A percentile compares a stretch with the other conserved stretches of the same genome.
Conservation (phyloP, 2,113 vertebrate genomes). For the Mormoops blainvillei region DNA sequence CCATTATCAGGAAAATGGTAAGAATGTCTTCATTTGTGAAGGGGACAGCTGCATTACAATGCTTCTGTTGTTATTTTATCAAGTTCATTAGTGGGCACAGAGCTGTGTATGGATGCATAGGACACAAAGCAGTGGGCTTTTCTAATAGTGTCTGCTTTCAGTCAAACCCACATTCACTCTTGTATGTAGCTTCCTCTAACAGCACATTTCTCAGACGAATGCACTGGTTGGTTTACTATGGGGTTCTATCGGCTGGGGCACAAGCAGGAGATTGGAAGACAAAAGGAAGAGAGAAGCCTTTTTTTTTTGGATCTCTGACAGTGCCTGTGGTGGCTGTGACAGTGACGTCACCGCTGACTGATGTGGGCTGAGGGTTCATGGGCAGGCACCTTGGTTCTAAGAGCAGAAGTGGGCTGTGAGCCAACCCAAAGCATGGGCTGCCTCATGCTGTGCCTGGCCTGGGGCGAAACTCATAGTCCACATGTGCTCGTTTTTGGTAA, state of each 20-base stretch:
- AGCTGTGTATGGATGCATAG: background rate
- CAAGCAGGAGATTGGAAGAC: background rate
- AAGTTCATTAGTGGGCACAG: background rate
- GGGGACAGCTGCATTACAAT: background rate
- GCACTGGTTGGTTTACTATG: background rate
- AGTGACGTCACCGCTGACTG: background rate
- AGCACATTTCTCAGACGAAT: background rate
- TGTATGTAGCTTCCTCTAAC: background rate
- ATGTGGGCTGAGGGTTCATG: background rate
- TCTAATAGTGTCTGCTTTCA: rapidly evolving
- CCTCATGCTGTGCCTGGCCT: background rate
- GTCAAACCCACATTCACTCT: background rate
- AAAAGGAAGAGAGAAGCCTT: background rate
- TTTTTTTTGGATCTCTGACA: background rate
- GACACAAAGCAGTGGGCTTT: background rate
- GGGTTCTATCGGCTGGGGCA: background rate
- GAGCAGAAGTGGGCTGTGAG: background rate
- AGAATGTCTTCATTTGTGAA: background rate
- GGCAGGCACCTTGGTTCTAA: background rate
- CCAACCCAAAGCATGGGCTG: background rate
- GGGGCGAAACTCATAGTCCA: too few species aligned
- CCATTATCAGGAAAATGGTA: background rate
- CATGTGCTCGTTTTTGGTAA: background rate
- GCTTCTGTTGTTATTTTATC: background rate
- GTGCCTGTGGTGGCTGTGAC: background rate